Conservation (phyloP, 2,797 vertebrate genomes). For the Sitta carolinensis region DNA sequence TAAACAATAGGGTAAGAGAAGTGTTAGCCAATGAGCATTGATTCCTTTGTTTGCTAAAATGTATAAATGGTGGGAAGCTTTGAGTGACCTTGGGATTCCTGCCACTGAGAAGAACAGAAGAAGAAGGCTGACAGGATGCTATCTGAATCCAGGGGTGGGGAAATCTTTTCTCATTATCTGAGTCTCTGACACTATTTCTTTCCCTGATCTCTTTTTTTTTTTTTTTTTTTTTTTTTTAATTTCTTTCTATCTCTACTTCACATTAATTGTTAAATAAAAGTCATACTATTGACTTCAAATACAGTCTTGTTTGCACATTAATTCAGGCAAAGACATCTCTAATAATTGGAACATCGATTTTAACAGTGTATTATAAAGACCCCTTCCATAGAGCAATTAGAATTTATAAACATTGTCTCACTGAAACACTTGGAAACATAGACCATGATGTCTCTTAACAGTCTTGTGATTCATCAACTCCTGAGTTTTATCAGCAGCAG, state of each 20-base stretch:
- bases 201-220: not conserved
- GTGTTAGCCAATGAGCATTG: not conserved
- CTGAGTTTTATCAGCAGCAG: not conserved
- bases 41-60: not conserved
- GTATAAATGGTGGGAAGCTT: not conserved
- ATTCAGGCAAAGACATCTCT: not conserved
- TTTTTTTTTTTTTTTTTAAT: too few relatives aligned
- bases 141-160: not conserved
- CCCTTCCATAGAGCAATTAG: not conserved
- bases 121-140: rapidly evolving
- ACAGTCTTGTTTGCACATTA: not conserved
- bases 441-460: not conserved
- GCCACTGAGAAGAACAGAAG: not conserved
- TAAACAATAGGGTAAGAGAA: not conserved
- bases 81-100: not conserved
- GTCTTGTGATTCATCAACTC: not conserved
- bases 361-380: not conserved
- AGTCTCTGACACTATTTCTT: not conserved
- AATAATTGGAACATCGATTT: not conserved
- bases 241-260: not conserved
- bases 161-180: not conserved
- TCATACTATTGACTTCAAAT: not conserved
- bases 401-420: not conserved
- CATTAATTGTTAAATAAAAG: not conserved
- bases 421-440: not conserved